These are phyloP conservation scores for Holothuria glaberrima DNA, from an alignment of 35 echinoderm and acorn worm species.

Conservation along the genomic window DNA sequence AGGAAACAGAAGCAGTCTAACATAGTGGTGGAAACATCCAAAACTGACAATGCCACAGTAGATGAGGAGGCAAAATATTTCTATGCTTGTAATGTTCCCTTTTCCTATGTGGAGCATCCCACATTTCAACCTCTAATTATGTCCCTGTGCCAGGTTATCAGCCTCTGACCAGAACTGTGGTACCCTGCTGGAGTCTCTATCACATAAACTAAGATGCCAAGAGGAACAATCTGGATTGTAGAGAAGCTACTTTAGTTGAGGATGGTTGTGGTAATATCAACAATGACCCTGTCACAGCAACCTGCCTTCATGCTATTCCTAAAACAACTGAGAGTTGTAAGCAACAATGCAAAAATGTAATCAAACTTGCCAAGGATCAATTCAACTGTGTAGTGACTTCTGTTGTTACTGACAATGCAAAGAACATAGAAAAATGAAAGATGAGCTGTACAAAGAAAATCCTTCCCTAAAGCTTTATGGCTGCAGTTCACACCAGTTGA, in stretches of 20 bases:
- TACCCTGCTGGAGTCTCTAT: not conserved
- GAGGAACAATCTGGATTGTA: not conserved
- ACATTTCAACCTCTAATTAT: not conserved
- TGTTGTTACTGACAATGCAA: slow-evolving; percentile 39
- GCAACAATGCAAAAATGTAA: not conserved
- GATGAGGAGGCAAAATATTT: slow-evolving; percentile 32
- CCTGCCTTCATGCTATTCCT: not conserved
- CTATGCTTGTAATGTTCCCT: slow-evolving; percentile 15
- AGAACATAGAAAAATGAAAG: slow-evolving; percentile 17
- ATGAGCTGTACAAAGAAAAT: not conserved
- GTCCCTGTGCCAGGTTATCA: not conserved
- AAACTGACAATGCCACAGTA: not conserved
- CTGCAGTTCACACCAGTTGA: slow-evolving; percentile 20
- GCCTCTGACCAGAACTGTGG: not conserved
- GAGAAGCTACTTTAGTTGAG: not conserved
- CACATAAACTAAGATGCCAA: not conserved
- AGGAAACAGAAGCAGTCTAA: slow-evolving; percentile 4
- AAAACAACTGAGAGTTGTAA: slow-evolving; percentile 31
- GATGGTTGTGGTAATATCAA: not conserved
- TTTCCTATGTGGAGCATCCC: not conserved
- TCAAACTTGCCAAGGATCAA: not conserved
- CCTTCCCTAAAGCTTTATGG: slow-evolving; percentile 18
- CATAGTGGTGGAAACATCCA: not conserved
- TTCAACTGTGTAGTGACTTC: slow-evolving; percentile 5
- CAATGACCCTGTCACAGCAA: not conserved